A percentile compares a stretch with the other conserved stretches of the same genome.
Conservation (phyloP, 2,888 invertebrate genomes). For the Netelia virgata region DNA sequence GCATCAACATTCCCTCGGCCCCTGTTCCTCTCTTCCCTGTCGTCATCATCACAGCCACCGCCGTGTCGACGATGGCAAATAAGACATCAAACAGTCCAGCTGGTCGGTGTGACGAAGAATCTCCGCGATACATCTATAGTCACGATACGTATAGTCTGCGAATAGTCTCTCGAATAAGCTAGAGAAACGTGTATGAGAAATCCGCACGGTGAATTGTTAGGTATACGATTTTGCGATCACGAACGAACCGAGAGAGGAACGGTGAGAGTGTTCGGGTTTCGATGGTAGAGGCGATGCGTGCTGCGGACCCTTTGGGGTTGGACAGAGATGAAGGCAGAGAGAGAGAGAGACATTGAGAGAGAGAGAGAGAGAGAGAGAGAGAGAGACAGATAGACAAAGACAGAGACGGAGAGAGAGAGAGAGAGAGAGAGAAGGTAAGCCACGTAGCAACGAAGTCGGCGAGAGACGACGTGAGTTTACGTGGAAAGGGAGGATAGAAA, state of each 20-base stretch:
- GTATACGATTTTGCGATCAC: slow-evolving; percentile 34
- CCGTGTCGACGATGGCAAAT: slow-evolving; percentile 75
- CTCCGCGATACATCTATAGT: slow-evolving; percentile 32
- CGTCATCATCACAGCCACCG: slow-evolving; percentile 46
- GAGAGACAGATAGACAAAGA: slow-evolving; percentile 24
- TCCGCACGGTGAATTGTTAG: slow-evolving; percentile 6
- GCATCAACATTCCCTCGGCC: slow-evolving; percentile 70
- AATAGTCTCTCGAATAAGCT: slow-evolving; percentile 66
- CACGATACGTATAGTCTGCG: slow-evolving; percentile 67
- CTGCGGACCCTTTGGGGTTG: background rate
- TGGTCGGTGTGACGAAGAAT: slow-evolving; percentile 69
- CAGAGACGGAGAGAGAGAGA: slow-evolving; percentile 13
- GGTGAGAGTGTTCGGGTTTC: slow-evolving; percentile 47
- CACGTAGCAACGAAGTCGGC: slow-evolving; percentile 41
- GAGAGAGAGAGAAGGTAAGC: slow-evolving; percentile 38
- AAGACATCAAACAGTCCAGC: slow-evolving; percentile 83
- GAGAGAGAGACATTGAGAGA: too few relatives aligned
- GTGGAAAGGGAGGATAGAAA: slow-evolving; percentile 67
- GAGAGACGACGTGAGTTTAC: slow-evolving; percentile 53
- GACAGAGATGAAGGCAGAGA: too few relatives aligned
- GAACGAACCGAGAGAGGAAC: slow-evolving; percentile 7
- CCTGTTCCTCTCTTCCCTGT: slow-evolving; percentile 35
- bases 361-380: slow-evolving; percentile 22
- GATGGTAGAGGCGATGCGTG: slow-evolving; percentile 37
- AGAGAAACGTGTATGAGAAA: slow-evolving; percentile 53